Evolutionary conservation across 2,113 vertebrate species (phyloP).

Genomic region (Psettodes erumei): DNA sequence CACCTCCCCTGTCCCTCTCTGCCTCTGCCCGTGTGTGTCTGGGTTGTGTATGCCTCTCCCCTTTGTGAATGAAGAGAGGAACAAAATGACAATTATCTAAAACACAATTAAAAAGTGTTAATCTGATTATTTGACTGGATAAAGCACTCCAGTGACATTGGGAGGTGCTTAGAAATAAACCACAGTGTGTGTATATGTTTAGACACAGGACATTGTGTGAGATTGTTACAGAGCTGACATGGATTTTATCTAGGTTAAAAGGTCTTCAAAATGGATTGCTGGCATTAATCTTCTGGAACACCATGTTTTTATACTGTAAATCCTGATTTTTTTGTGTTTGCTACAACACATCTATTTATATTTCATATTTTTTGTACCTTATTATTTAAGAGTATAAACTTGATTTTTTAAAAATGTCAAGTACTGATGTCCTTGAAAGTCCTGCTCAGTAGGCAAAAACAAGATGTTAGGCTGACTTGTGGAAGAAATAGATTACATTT

Average conservation of each 20-base stretch:
- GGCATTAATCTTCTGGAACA: neutral
- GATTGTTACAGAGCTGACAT: neutral
- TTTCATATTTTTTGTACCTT: too few relatives aligned
- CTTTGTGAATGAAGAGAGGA: slow-evolving; percentile 61
- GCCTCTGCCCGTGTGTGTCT: slow-evolving; percentile 6
- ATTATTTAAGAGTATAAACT: too few relatives aligned
- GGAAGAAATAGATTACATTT: slow-evolving; percentile 13
- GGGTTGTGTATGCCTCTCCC: slow-evolving; percentile 30
- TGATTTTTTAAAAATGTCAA: neutral
- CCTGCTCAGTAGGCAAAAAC: neutral
- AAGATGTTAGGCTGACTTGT: neutral
- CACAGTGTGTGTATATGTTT: slow-evolving; percentile 15
- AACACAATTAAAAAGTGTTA: slow-evolving; percentile 82
- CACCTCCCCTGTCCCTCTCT: neutral
- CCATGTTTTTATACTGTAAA: slow-evolving; percentile 4
- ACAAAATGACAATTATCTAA: slow-evolving; percentile 81
- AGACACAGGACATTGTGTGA: neutral
- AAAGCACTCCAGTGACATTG: slow-evolving; percentile 78
- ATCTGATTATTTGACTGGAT: slow-evolving; percentile 80
- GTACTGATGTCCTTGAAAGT: neutral
- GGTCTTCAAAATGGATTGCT: neutral
- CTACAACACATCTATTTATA: neutral
- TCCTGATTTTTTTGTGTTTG: slow-evolving; percentile 5
- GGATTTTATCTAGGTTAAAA: slow-evolving; percentile 28
- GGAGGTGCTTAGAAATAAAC: slow-evolving; percentile 74